Base-by-base conservation (phyloP, 2,888 invertebrate species). In the Drosophila pseudotakahashii region DNA sequence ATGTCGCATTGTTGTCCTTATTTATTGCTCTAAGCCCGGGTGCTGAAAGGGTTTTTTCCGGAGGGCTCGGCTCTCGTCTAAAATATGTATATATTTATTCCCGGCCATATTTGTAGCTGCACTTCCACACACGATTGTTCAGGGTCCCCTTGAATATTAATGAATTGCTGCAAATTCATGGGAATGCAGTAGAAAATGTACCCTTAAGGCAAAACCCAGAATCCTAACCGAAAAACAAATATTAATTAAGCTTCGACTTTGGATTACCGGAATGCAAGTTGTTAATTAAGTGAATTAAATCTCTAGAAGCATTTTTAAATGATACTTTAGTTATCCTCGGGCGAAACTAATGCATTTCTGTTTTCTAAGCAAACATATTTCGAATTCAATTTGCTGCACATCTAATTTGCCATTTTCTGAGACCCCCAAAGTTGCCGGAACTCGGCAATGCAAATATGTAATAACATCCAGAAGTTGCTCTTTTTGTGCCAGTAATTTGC, bases 151-250 rank as follows among this genome's bases (percentile, higher is more conserved):
- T 83, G 82, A 78, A 84, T 84, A 76, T 75, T 82, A 84, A 84
- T 88, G 84, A 84, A 84, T 88, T 78, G 82, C 71, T 78, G 78
- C 76, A 79, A 82, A 84, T 84, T 79, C 79, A 82, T 82, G 76
- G 74, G 42, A 55, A 64, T 77, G 75, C 75, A 70, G 51, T 45
- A 32, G 14, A 42, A 39, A 41, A 30, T 7, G 41, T 61, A 52
- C 51, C 55, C 60, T 37, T 60, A 53, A 11, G 36, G 10, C 23
- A 10, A 37, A 52, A 5, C 30, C 14, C 23, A n/a, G 34, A 26
- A 7, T 23, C 23, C 23, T 2, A 6, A 32, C 16, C 16, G n/a
- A 58, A 19, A 69, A 69, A 48, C 71, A 73, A 70, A 78, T 73
- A 81, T 73, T 80, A 82, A 82, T 82, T 86, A 72, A 75, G 81